A percentile compares a stretch with the other conserved stretches of the same genome.
These are phyloP conservation scores for Centruroides vittatus DNA, from an alignment of 1,140 invertebrate species.

Conservation along the genomic window DNA sequence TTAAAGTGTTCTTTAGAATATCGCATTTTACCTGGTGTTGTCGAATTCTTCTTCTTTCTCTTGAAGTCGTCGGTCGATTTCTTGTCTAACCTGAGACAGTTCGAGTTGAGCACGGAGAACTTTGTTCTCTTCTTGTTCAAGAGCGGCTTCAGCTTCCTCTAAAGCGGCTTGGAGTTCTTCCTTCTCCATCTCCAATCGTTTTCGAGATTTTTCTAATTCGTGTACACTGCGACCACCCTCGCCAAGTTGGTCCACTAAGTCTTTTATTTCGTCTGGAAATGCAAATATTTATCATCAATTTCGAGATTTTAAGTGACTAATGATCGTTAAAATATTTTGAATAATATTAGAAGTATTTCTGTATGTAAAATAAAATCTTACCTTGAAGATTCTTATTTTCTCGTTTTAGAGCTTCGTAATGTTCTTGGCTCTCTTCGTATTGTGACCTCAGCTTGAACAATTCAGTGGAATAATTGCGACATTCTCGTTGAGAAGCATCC, in stretches of 20 bases:
- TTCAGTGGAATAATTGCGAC: constrained; percentile 98
- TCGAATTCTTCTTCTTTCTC: constrained; percentile 99
- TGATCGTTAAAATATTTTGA: neutral
- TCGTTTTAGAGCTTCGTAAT: constrained; percentile 89
- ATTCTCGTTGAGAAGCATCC: constrained; percentile 96
- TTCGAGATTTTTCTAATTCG: constrained; percentile 96
- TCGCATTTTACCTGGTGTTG: constrained; percentile 49
- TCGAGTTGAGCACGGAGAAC: constrained; percentile 93
- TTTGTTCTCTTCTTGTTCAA: constrained; percentile 98
- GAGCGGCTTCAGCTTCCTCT: constrained; percentile 95
- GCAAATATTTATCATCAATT: neutral
- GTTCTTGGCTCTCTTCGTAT: constrained; percentile 94
- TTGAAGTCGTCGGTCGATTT: constrained; percentile 96
- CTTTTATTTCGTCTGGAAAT: constrained; percentile 80
- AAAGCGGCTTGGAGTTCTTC: constrained; percentile 97
- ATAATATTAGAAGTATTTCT: neutral
- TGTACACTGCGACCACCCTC: constrained; percentile 89
- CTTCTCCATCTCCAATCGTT: constrained; percentile 95
- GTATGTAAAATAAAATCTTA: neutral
- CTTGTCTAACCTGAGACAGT: constrained; percentile 90
- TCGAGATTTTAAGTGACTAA: neutral
- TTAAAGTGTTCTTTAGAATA: neutral
- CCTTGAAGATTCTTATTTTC: constrained; percentile 96
- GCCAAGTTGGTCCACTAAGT: constrained; percentile 94
- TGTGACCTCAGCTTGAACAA: constrained; percentile 96